Evolutionary conservation across 2,113 vertebrate genomes (phyloP).

Genomic region (Oncorhynchus kisutch): DNA sequence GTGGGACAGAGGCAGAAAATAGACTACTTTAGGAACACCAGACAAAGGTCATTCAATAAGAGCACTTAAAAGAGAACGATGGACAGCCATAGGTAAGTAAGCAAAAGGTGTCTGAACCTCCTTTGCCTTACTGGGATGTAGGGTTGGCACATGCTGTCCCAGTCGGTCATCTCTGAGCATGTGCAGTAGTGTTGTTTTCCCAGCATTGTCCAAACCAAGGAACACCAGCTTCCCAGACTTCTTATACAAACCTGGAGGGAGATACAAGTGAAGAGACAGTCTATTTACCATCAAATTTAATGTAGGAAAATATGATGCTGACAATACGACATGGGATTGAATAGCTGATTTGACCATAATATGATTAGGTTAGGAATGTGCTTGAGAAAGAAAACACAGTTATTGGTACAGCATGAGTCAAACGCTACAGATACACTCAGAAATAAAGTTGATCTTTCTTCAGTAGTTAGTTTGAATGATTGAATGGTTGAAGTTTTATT

Average conservation of each 20-base stretch:
- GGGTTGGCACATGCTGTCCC: conserved; percentile 92
- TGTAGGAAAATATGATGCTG: no score
- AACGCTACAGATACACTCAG: neutral
- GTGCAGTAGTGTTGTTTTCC: conserved; percentile 96
- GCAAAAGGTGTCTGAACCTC: neutral
- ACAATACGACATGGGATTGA: neutral
- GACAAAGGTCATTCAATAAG: no score
- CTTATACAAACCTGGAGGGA: conserved; percentile 85
- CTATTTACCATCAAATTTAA: no score
- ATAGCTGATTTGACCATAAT: no score
- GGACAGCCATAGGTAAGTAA: neutral
- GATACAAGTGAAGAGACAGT: neutral
- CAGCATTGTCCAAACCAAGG: conserved; percentile 94
- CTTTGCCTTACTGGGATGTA: conserved; percentile 87
- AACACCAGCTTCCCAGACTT: conserved; percentile 96
- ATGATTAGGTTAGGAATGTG: no score
- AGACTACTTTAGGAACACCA: no score
- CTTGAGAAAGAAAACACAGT: no score
- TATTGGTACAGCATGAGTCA: neutral
- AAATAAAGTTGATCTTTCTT: neutral
- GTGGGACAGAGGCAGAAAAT: conserved; percentile 31
- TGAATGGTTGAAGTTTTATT: no score
- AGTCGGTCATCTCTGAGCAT: conserved; percentile 98
- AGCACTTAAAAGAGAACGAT: neutral
- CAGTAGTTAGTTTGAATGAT: no score